Percentiles rank a stretch among this genome's conserved stretches.
These are phyloP conservation scores for Rhagophthalmus giganteus DNA, from an alignment of 2,888 invertebrate species.

Conservation along the genomic window DNA sequence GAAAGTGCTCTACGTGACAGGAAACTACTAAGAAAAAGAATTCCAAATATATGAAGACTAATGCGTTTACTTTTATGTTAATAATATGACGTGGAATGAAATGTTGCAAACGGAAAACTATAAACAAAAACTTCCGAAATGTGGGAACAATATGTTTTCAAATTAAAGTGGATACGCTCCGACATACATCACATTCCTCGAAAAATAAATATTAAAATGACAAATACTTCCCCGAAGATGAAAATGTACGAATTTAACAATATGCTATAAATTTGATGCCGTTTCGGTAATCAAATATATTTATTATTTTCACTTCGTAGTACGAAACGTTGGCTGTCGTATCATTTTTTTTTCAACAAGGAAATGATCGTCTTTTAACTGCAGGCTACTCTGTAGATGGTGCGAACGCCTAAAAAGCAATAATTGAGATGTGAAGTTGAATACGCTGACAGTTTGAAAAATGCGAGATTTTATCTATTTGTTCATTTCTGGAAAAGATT, in stretches of 20 bases:
- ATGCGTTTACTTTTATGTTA: constrained; percentile 24
- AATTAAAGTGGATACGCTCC: constrained; percentile 10
- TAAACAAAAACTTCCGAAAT: constrained; percentile 21
- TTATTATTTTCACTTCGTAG: constrained; percentile 1
- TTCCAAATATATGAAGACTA: constrained; percentile 15
- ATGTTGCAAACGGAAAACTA: constrained; percentile 2
- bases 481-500: constrained; percentile 27
- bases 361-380: constrained; percentile 4
- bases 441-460: constrained; percentile 25
- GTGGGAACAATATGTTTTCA: constrained; percentile 22
- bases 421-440: constrained; percentile 18
- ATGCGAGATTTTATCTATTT: constrained; percentile 28
- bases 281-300: constrained; percentile 10
- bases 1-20: constrained; percentile 37
- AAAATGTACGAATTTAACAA: constrained; percentile 13
- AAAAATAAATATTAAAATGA: constrained; percentile 22
- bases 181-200: constrained; percentile 14
- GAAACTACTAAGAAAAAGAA: constrained; percentile 23
- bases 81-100: constrained; percentile 16
- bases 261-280: constrained; percentile 9
- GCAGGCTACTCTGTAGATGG: constrained; percentile 6
- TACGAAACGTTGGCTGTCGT: not conserved
- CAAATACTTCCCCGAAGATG: constrained; percentile 13
- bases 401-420: constrained; percentile 19
- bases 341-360: constrained; percentile 2